These are phyloP conservation scores for Eptesicus fuscus DNA, from an alignment of 2,113 vertebrate genomes.

Conservation along the genomic window DNA sequence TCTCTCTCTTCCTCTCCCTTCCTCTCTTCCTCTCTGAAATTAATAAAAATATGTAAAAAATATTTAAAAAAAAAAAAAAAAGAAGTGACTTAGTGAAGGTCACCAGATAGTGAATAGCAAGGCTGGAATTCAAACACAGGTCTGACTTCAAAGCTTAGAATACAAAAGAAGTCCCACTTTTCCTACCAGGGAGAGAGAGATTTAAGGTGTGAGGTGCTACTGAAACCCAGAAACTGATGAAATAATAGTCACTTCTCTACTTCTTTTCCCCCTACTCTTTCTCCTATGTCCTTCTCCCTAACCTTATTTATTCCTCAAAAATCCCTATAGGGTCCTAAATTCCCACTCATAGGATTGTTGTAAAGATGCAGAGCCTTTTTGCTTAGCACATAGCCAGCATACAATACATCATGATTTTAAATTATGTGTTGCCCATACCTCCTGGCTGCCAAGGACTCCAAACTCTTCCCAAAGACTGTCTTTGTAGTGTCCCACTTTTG, in stretches of 20 bases:
- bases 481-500: too few species aligned
- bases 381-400: too few species aligned
- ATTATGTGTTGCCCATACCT: not conserved
- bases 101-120: not conserved
- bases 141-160: constrained; percentile 18
- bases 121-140: not conserved
- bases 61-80: too few species aligned
- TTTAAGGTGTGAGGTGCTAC: not conserved
- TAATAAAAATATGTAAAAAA: too few species aligned
- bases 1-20: too few species aligned
- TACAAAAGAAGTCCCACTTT: not conserved
- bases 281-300: not conserved
- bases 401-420: too few species aligned
- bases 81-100: not conserved
- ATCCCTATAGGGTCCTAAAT: too few species aligned
- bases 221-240: not conserved
- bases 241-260: not conserved
- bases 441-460: not conserved
- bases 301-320: not conserved
- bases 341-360: too few species aligned
- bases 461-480: not conserved
- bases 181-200: not conserved
- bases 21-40: too few species aligned
- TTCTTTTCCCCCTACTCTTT: not conserved
- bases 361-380: too few species aligned